Percentiles rank a stretch among this genome's conserved stretches.
Evolutionary conservation across 2,888 invertebrate species (phyloP).

Genomic region (Acronicta aceris): DNA sequence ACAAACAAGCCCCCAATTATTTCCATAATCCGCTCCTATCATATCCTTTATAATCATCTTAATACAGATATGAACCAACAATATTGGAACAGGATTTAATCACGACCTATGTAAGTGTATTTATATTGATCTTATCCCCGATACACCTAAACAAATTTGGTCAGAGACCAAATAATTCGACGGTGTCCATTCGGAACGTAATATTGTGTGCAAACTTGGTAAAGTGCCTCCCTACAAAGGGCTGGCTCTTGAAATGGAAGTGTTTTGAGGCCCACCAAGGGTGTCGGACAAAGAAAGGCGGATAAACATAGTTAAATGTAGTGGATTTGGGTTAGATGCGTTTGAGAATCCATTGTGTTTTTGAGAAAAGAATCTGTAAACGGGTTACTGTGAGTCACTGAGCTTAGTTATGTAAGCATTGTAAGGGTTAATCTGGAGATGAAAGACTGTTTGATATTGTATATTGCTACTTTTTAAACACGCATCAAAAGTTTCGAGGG

Average conservation of each 20-base stretch:
- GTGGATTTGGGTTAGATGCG: conserved; percentile 30
- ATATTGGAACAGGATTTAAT: conserved; percentile 51
- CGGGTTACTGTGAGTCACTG: not conserved
- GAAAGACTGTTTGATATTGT: not conserved
- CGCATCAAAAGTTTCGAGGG: too few species aligned
- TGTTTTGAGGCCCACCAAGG: conserved; percentile 59
- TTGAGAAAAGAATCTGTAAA: conserved; percentile 26
- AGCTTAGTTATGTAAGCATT: conserved; percentile 6
- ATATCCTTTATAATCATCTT: conserved; percentile 42
- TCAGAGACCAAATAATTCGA: conserved; percentile 53
- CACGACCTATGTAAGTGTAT: conserved; percentile 46
- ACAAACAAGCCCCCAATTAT: conserved; percentile 48
- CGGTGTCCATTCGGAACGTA: conserved; percentile 46
- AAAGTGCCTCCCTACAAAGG: conserved; percentile 59
- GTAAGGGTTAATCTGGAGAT: not conserved
- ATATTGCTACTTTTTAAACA: too few species aligned
- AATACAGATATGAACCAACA: conserved; percentile 36
- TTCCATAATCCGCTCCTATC: conserved; percentile 43
- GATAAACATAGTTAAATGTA: conserved; percentile 27
- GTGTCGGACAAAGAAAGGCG: conserved; percentile 52
- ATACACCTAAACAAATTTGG: conserved; percentile 63
- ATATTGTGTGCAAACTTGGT: conserved; percentile 48
- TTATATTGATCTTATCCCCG: conserved; percentile 50
- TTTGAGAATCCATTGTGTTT: conserved; percentile 41
- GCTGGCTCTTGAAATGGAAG: conserved; percentile 56